Evolutionary conservation across 2,888 invertebrate genomes (phyloP).

Genomic region (Tetranychus piercei): DNA sequence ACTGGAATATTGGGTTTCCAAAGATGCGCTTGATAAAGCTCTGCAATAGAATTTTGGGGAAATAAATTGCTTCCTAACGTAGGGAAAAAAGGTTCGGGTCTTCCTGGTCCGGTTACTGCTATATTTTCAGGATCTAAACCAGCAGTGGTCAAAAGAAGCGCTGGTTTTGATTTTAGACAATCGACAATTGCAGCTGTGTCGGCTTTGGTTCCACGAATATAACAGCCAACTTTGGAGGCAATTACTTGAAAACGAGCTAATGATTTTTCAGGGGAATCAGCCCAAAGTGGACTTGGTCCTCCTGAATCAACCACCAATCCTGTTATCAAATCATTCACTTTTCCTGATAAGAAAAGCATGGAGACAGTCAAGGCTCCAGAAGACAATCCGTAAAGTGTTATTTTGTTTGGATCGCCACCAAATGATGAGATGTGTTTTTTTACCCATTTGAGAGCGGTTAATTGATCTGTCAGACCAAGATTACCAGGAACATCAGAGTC

Average conservation of each 20-base stretch:
- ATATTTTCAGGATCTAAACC: not conserved
- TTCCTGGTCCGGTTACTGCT: not conserved
- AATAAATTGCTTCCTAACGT: not conserved
- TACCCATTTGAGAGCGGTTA: not conserved
- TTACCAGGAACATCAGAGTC: not conserved
- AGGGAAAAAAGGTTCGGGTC: not conserved
- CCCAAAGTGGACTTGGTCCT: not conserved
- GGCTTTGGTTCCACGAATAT: not conserved
- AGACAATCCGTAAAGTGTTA: not conserved
- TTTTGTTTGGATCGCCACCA: not conserved
- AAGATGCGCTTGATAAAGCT: not conserved
- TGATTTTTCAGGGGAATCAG: not conserved
- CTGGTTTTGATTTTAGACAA: not conserved
- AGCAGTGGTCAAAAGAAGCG: not conserved
- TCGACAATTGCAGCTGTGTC: not conserved
- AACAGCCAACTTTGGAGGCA: not conserved
- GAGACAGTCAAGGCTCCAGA: not conserved
- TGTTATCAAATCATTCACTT: not conserved
- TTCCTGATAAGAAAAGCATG: not conserved
- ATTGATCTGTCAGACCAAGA: not conserved
- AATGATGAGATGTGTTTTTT: not conserved
- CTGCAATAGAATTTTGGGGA: not conserved
- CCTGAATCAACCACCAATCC: not conserved
- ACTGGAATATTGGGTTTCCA: not conserved
- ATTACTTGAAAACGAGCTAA: not conserved